Evolutionary conservation across 2,797 vertebrate genomes (phyloP).

Genomic region (Sebastes itinus): DNA sequence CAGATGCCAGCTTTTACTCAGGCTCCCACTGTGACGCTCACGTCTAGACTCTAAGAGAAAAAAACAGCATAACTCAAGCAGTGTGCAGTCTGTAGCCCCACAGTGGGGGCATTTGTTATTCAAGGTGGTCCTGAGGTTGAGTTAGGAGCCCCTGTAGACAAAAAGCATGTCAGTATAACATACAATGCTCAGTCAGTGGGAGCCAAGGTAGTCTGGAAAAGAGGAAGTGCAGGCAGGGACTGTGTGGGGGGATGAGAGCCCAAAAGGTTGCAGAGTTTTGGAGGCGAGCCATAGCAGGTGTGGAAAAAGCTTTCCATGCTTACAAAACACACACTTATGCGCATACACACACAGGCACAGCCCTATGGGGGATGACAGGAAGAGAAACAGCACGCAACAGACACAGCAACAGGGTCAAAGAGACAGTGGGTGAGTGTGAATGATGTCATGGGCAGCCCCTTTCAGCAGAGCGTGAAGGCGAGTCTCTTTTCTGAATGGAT

Average conservation of each 20-base stretch:
- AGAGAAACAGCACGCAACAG: conserved; percentile 46
- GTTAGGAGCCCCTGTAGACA: conserved; percentile 72
- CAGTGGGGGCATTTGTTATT: conserved; percentile 64
- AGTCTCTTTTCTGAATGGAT: conserved; percentile 45
- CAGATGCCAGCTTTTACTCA: conserved; percentile 35
- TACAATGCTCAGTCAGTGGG: conserved; percentile 63
- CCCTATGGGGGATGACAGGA: conserved; percentile 41
- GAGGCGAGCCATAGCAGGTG: conserved; percentile 63
- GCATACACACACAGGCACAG: not conserved
- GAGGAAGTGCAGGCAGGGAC: conserved; percentile 51
- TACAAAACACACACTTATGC: conserved; percentile 8
- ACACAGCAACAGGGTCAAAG: conserved; percentile 51
- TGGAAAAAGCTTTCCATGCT: conserved; percentile 40
- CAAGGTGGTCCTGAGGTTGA: conserved; percentile 71
- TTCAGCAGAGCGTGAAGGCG: conserved; percentile 35
- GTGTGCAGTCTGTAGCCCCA: conserved; percentile 60
- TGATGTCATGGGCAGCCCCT: conserved; percentile 58
- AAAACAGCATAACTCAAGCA: conserved; percentile 57
- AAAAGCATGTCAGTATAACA: conserved; percentile 70
- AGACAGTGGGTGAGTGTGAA: conserved; percentile 41
- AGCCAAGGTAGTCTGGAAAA: conserved; percentile 56
- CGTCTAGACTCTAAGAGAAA: conserved; percentile 26
- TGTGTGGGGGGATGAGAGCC: conserved; percentile 23
- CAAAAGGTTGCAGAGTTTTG: conserved; percentile 55
- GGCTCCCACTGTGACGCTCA: conserved; percentile 27